Evolutionary conservation across 2,113 vertebrate genomes (phyloP), one percentile per base, ranked within the genome.

Genomic region (Gorsachius goisagi): DNA sequence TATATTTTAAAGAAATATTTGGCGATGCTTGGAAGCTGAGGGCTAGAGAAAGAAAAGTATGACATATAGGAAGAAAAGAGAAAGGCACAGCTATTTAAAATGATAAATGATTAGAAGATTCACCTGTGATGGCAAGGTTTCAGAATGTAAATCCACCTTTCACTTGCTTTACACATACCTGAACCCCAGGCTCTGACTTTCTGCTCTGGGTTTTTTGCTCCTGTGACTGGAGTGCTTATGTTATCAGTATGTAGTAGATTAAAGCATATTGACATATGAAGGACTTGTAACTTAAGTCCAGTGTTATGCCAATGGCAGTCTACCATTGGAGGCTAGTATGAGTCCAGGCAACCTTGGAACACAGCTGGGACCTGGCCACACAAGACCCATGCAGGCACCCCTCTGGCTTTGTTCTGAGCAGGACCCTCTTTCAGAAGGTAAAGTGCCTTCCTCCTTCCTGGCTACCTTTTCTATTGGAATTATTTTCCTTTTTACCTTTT

Each of bases 321-420:
- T 16, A 0, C 20, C 15, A 3, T 2, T 55, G 32, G 59, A 64
- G 63, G 13, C 6, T 69, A 45, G 28, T 28, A 4, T 0, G 0
- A 68, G 22, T 39, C 2, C 4, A 28, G 66, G 9, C 39, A 32
- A 1, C n/a, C 15, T 23, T 41, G 66, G 52, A 62, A 35, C 15
- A 15, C 16, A 45, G 30, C 56, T 37, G 37, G 64, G 9, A 39
- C 19, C 22, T 66, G 85, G 18, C 30, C 66, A 55, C 28, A 41
- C 41, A 27, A 27, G 12, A 78, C 16, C 37, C 12, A 15, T 41
- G 15, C 3, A 12, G 20, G 11, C 15, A 8, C 27, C 76, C 27
- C 62, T 66, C 37, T 44, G 71, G 33, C 68, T 89, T 24, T 69
- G 26, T 27, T 56, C 64, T 39, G 37, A 86, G 47, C 41, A 72